phyloP scores from a whole-genome alignment of 2,888 invertebrate genomes.

The Rhimphoctona megacephalus region DNA sequence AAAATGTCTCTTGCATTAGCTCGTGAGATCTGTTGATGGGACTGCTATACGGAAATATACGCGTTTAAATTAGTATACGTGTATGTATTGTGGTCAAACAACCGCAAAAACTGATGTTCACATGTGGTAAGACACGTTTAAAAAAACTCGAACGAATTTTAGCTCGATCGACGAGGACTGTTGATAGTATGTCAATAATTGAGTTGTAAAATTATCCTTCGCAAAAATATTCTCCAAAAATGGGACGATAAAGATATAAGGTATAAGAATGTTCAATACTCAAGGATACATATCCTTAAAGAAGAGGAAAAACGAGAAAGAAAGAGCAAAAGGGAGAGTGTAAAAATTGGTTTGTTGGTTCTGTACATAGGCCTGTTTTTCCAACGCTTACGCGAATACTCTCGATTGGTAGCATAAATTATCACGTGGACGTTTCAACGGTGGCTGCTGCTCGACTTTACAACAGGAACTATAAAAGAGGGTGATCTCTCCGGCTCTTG shows the following conservation, averaged over 20 bases:
- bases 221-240: too few relatives aligned
- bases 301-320: conserved; percentile 8
- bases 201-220: neutral
- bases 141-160: neutral
- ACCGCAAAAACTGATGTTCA: conserved; percentile 15
- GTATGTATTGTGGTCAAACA: conserved; percentile 31
- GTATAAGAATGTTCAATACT: neutral
- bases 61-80: neutral
- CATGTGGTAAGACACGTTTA: neutral
- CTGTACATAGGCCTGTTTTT: conserved; percentile 35
- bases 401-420: conserved; percentile 74
- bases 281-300: conserved; percentile 1
- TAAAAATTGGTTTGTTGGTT: conserved; percentile 36
- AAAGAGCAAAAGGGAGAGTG: conserved; percentile 38
- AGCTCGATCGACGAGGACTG: neutral
- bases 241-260: neutral
- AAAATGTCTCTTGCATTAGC: conserved; percentile 68
- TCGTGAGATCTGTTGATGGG: conserved; percentile 55
- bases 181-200: neutral
- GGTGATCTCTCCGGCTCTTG: conserved; percentile 47
- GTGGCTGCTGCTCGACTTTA: conserved; percentile 72
- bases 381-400: conserved; percentile 59
- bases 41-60: neutral
- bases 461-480: conserved; percentile 71
- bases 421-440: conserved; percentile 66